These are phyloP conservation scores for Coleophora deauratella DNA, from an alignment of 2,888 invertebrate species.

Conservation along the genomic window DNA sequence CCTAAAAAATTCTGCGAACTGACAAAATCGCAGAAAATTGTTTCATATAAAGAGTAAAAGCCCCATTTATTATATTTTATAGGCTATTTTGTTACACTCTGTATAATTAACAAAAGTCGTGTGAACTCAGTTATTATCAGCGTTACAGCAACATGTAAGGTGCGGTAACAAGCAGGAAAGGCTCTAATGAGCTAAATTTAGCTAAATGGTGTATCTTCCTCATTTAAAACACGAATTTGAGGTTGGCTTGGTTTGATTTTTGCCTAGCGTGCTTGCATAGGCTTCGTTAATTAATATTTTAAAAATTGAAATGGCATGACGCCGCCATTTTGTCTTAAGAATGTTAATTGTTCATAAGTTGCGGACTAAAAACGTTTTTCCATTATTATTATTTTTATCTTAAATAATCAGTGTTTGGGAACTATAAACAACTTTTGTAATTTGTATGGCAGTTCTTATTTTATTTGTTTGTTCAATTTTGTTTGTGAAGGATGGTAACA, in stretches of 20 bases:
- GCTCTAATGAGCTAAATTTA: too few species aligned
- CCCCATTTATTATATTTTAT: too few species aligned
- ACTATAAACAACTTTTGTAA: too few species aligned
- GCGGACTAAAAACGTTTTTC: background rate
- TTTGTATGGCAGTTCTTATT: conserved; percentile 1
- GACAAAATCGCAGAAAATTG: too few species aligned
- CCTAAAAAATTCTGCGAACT: too few species aligned
- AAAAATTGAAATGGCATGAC: conserved; percentile 17
- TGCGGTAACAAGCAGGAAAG: too few species aligned
- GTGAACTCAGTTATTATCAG: too few species aligned
- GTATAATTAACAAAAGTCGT: too few species aligned
- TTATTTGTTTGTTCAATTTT: conserved; percentile 13
- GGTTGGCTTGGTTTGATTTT: conserved; percentile 54
- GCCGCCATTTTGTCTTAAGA: conserved; percentile 10
- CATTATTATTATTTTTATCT: background rate
- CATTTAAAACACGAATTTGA: conserved; percentile 44
- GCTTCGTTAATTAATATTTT: conserved; percentile 22
- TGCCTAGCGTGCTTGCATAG: conserved; percentile 45
- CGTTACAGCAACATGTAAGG: too few species aligned
- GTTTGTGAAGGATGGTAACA: conserved; percentile 12
- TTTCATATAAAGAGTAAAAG: too few species aligned
- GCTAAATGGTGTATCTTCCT: conserved; percentile 22
- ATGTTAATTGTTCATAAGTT: background rate
- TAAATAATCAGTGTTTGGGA: background rate
- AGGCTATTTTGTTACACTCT: too few species aligned